Evolutionary conservation across 2,797 vertebrate genomes (phyloP), one percentile per base, ranked within the genome.

Genomic region (Falco novaeseelandiae): DNA sequence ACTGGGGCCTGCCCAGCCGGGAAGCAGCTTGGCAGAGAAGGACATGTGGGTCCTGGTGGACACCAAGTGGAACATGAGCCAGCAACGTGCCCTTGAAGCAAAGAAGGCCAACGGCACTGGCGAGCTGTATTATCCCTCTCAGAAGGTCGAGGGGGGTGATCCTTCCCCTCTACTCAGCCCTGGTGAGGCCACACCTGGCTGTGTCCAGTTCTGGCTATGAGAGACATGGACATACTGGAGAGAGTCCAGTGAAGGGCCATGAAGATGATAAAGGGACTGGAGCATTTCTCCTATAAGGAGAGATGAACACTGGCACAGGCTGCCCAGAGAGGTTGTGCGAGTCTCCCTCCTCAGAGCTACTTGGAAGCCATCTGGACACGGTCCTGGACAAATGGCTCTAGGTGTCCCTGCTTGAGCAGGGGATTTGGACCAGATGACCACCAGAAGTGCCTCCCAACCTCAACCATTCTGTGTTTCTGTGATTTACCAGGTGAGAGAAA

Each of bases 1-100:
- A 8, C 58, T n/a, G 51, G 49, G 54, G 26, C 21, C 34, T 30
- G 54, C 52, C 29, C 44, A 38, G 52, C 46, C 54, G 57, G 59
- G 18, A 58, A 79, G 58, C 11, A 86, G 63, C 54, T 52, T 49
- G 46, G 36, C 55, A 89, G 65, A 84, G 87, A 74, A 66, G 38
- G 49, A 55, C 54, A 23, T 70, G n/a, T 11, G 12, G 22, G 19
- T 61, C 36, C 25, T n/a, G 16, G 32, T 54, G 57, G 40, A 46
- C 48, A 55, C 14, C 34, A 77, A 1, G 2, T 1, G 42, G 48
- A 77, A 51, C 34, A 16, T 4, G 14, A 91, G 27, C 25, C 55
- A 57, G 46, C 20, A 42, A 44, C 0, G 0, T n/a, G 67, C 54
- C 54, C 19, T n/a, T 34, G 55, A 26, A 30, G n/a, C 59, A 69